phyloP scores from a whole-genome alignment of 2,113 vertebrate genomes.

The Tetraodon nigroviridis region DNA sequence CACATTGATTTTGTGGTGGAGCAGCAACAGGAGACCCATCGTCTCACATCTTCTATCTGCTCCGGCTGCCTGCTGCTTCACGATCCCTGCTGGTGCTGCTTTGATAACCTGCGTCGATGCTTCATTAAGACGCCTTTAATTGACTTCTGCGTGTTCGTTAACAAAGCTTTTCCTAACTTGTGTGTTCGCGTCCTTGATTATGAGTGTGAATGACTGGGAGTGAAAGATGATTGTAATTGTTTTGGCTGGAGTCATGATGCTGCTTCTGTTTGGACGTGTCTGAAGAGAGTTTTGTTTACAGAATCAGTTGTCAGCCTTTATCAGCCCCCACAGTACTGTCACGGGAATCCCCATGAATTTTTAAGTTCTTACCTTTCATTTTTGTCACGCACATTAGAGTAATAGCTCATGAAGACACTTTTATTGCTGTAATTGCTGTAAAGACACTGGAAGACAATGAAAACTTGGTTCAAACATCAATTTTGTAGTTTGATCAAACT shows the following conservation, averaged over 20 bases:
- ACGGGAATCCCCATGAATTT: background rate
- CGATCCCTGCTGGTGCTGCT: conserved; percentile 46
- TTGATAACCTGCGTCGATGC: conserved; percentile 45
- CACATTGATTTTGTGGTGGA: conserved; percentile 58
- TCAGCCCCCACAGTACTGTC: conserved; percentile 18
- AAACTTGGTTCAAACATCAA: background rate
- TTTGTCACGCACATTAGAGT: background rate
- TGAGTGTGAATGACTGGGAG: too few relatives aligned
- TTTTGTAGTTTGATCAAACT: background rate
- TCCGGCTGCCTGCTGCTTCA: conserved; percentile 35
- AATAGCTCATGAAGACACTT: too few relatives aligned
- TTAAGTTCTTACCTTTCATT: conserved; percentile 12
- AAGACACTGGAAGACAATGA: background rate
- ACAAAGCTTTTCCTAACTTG: conserved; percentile 28
- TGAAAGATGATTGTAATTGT: too few relatives aligned
- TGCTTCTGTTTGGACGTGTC: conserved; percentile 34
- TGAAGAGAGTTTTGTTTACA: conserved; percentile 32
- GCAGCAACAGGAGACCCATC: conserved; percentile 46
- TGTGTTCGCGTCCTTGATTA: conserved; percentile 9
- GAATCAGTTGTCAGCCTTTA: conserved; percentile 32
- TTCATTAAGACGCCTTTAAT: conserved; percentile 53
- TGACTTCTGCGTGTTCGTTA: conserved; percentile 50
- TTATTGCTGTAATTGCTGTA: background rate
- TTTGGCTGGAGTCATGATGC: too few relatives aligned
- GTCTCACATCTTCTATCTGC: conserved; percentile 39